Base-by-base conservation (phyloP, 1,140 invertebrate genomes). In the Nilaparvata lugens region DNA sequence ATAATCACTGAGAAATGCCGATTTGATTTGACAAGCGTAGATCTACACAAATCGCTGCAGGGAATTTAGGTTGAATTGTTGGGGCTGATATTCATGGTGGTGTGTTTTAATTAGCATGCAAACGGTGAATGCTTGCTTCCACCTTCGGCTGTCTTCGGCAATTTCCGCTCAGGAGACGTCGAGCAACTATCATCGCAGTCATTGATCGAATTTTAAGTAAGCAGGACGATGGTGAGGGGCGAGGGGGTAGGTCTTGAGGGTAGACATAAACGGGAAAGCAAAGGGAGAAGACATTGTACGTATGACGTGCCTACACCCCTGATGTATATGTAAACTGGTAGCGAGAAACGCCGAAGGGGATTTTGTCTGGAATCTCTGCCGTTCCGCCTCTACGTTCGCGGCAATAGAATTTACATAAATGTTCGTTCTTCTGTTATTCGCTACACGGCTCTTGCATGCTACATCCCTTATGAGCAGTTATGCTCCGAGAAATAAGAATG, bases 51-150 rank as follows among this genome's bases (percentile, higher is more conserved):
- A 35, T 35, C 31, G 9, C 31, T 35, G 31, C 31, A 35, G 31
- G 31, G 31, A 11, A 35, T 35, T 35, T 9, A 35, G 31, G 31
- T 35, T 28, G 28, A 28, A 28, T 28, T 28, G 28, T 28, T 35
- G 31, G 31, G 31, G 31, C 31, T 35, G 31, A 35, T 35, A 35
- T 35, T 35, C 31, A 35, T 35, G 31, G 9, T 11, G 21, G 45
- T 48, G 45, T 48, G 45, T 48, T 48, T 48, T 48, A 48, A 48
- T 48, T 48, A 48, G 45, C 45, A 48, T 48, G 45, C 45, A 48
- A 48, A 48, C 45, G 16, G 45, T 19, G 21, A 18, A 18, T 48
- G 16, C 45, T 48, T 16, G 16, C n/a, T 18, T 18, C 3, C 45
- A 23, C 21, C 45, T 48, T 48, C 45, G 45, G 45, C 45, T 19